These are phyloP conservation scores for Melinopterus prodromus DNA, from an alignment of 2,888 invertebrate genomes.

Conservation along the genomic window DNA sequence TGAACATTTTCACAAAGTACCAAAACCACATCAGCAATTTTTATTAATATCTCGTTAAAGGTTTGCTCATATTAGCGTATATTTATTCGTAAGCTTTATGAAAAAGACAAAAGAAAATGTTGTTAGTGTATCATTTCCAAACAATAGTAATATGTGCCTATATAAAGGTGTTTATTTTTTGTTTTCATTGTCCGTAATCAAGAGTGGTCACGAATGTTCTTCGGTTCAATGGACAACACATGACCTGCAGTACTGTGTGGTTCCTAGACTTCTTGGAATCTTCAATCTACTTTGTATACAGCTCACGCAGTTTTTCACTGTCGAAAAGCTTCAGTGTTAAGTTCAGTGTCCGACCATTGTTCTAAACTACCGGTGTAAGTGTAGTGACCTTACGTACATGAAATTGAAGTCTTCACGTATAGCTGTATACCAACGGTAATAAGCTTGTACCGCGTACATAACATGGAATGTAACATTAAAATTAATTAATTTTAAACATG, in stretches of 20 bases:
- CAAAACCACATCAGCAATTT: no score
- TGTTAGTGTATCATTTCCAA: no score
- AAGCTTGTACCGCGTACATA: background rate
- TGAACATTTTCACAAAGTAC: no score
- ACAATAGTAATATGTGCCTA: no score
- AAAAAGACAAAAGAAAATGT: no score
- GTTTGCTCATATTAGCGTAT: no score
- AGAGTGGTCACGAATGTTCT: constrained; percentile 9
- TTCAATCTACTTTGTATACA: constrained; percentile 28
- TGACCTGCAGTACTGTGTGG: background rate
- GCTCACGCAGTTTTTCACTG: constrained; percentile 36
- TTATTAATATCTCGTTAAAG: no score
- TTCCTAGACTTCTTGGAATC: constrained; percentile 4
- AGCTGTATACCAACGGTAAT: background rate
- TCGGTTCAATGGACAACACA: background rate
- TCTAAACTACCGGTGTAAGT: background rate
- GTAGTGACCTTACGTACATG: constrained; percentile 4
- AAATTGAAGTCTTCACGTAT: background rate
- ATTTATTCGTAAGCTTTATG: no score
- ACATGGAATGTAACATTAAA: background rate
- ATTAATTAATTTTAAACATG: background rate
- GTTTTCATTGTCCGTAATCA: constrained; percentile 1
- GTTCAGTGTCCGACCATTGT: constrained; percentile 32
- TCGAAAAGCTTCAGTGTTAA: constrained; percentile 36
- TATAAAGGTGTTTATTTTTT: no score